Percentiles rank a stretch among this genome's conserved stretches.
These are phyloP conservation scores for Spea bombifrons DNA, from an alignment of 2,113 vertebrate genomes.

Conservation along the genomic window DNA sequence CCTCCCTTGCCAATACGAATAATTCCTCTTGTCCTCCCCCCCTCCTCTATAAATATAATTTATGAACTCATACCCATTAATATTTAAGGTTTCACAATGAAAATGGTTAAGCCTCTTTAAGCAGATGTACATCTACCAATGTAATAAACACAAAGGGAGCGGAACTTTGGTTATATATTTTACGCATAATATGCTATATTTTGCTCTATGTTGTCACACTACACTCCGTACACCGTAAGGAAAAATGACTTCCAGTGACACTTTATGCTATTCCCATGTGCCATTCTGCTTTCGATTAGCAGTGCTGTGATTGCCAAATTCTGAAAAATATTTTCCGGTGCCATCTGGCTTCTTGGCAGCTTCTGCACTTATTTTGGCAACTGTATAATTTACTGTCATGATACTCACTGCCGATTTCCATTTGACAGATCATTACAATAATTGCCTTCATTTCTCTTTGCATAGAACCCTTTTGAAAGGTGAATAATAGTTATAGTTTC, in stretches of 20 bases:
- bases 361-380: constrained; percentile 27
- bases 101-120: too few species aligned
- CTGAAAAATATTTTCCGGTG: constrained; percentile 23
- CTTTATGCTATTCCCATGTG: not conserved
- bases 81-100: too few species aligned
- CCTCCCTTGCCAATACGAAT: too few species aligned
- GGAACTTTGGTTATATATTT: too few species aligned
- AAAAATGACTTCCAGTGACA: not conserved
- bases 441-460: constrained; percentile 18
- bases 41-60: too few species aligned
- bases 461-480: constrained; percentile 7
- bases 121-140: too few species aligned
- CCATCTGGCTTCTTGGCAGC: constrained; percentile 28
- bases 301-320: constrained; percentile 21
- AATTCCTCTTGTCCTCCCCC: too few species aligned
- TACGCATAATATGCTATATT: too few species aligned
- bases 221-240: too few species aligned
- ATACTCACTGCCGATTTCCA: constrained; percentile 1
- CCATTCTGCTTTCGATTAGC: not conserved
- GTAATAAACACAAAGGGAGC: too few species aligned
- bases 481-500: not conserved
- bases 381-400: constrained; percentile 10
- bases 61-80: too few species aligned
- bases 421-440: constrained; percentile 22
- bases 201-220: too few species aligned